These are phyloP conservation scores for Gambelia wislizenii DNA, from an alignment of 2,797 vertebrate species.

Conservation along the genomic window DNA sequence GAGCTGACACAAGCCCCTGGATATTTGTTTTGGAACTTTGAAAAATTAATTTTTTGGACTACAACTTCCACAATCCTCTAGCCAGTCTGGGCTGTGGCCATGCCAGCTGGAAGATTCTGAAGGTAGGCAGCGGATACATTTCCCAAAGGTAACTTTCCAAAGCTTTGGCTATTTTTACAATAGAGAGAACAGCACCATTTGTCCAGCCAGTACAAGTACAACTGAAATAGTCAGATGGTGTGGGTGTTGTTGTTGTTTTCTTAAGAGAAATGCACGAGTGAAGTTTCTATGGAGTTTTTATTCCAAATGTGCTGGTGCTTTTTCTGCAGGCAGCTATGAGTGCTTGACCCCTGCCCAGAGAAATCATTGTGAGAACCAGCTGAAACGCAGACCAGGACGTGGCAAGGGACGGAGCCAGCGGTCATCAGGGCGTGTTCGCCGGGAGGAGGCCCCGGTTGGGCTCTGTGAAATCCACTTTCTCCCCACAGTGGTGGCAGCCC, in stretches of 20 bases:
- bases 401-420: slow-evolving; percentile 54
- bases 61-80: no score
- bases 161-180: not conserved
- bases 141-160: no score
- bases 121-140: no score
- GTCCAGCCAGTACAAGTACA: no score
- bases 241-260: no score
- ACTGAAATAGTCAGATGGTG: not conserved
- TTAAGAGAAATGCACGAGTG: not conserved
- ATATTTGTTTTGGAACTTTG: not conserved
- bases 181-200: not conserved
- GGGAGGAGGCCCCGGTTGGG: slow-evolving; percentile 71
- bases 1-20: not conserved
- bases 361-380: slow-evolving; percentile 78
- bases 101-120: no score
- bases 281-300: not conserved
- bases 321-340: slow-evolving; percentile 71
- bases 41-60: no score
- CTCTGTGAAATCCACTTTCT: slow-evolving; percentile 86
- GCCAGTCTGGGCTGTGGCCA: no score
- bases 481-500: slow-evolving; percentile 80
- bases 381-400: slow-evolving; percentile 79
- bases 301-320: not conserved
- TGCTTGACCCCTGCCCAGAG: slow-evolving; percentile 84
- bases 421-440: slow-evolving; percentile 35